These are phyloP conservation scores for Smutsia temminckii DNA, from an alignment of 2,797 vertebrate species.

Conservation along the genomic window DNA sequence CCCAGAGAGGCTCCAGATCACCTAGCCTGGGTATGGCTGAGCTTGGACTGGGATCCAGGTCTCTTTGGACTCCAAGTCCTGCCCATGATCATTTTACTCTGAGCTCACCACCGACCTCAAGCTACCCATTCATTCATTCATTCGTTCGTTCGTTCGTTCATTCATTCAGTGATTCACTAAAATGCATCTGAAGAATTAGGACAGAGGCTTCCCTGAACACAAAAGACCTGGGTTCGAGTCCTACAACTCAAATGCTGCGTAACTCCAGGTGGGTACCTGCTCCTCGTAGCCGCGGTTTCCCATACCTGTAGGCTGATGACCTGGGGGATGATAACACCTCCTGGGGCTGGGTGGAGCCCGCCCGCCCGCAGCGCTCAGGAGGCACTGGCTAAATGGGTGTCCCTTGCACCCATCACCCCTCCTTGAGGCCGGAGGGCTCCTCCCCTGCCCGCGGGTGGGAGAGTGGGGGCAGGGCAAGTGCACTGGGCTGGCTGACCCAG, in stretches of 20 bases:
- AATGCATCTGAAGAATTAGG: not conserved
- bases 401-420: not conserved
- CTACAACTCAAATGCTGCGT: not conserved
- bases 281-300: not conserved
- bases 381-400: not conserved
- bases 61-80: not conserved
- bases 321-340: not conserved
- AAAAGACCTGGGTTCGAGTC: not conserved
- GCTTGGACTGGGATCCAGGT: not conserved
- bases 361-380: too few relatives aligned
- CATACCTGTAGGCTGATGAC: not conserved
- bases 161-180: not conserved
- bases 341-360: accelerated
- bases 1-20: not conserved
- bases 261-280: not conserved
- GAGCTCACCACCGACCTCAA: not conserved
- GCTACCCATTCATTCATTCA: not conserved
- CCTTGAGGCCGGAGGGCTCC: not conserved
- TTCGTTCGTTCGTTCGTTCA: not conserved
- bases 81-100: not conserved
- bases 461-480: not conserved
- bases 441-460: not conserved
- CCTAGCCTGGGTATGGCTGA: not conserved
- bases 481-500: not conserved
- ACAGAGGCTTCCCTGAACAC: not conserved